phyloP scores from a whole-genome alignment of 2,113 vertebrate species.

The Pycnonotus jocosus region DNA sequence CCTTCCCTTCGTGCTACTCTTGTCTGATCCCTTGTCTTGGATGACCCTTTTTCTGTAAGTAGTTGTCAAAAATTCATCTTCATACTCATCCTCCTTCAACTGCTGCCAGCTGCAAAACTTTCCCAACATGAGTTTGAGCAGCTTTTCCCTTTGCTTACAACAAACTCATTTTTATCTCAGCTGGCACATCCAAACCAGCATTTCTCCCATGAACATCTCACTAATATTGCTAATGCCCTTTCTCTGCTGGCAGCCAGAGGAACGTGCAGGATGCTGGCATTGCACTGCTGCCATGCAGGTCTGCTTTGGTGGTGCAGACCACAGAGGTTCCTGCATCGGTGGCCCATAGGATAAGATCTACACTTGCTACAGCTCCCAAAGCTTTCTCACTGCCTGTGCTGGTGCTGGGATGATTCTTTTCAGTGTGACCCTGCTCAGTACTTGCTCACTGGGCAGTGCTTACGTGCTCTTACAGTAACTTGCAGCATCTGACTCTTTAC shows the following conservation, averaged over 20 bases:
- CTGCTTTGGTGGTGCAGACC: not conserved
- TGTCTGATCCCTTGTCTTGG: not conserved
- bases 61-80: not conserved
- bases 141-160: not conserved
- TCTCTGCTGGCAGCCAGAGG: not conserved
- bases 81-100: not conserved
- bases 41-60: not conserved
- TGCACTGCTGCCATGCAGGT: not conserved
- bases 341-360: not conserved
- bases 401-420: not conserved
- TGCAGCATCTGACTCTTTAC: not conserved
- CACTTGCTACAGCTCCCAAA: not conserved
- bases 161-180: not conserved
- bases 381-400: not conserved
- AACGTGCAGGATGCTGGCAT: fast-evolving
- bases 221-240: fast-evolving
- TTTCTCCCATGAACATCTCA: not conserved
- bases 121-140: not conserved
- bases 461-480: not conserved
- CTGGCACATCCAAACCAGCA: not conserved
- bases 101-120: not conserved
- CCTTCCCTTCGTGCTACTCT: not conserved
- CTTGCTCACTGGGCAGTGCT: not conserved
- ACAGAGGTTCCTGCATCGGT: not conserved
- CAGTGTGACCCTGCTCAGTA: not conserved